Evolutionary conservation across 2,888 invertebrate genomes (phyloP).

Genomic region (Meandrusa payeni): DNA sequence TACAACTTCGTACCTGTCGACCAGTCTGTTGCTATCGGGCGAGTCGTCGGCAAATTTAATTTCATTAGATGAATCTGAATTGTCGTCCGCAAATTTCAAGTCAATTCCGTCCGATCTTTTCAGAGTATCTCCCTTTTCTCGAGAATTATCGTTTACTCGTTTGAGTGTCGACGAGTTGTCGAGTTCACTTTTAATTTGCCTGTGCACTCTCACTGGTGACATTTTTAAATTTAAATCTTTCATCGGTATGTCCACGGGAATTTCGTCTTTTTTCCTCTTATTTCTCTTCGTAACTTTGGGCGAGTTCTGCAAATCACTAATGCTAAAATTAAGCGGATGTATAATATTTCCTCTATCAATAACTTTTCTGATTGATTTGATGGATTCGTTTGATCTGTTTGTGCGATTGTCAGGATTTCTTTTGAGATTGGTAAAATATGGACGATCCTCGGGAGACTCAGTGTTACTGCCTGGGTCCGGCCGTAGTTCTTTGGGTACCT

Average conservation of each 20-base stretch:
- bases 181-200: conserved; percentile 48
- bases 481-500: conserved; percentile 67
- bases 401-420: conserved; percentile 51
- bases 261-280: conserved; percentile 57
- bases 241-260: conserved; percentile 60
- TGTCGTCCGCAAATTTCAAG: conserved; percentile 87
- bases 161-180: conserved; percentile 71
- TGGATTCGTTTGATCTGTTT: conserved; percentile 59
- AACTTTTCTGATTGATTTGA: conserved; percentile 56
- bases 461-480: conserved; percentile 84
- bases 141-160: conserved; percentile 83
- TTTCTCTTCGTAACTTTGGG: conserved; percentile 57
- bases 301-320: conserved; percentile 67
- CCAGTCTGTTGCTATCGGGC: conserved; percentile 67
- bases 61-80: conserved; percentile 78
- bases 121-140: conserved; percentile 81
- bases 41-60: conserved; percentile 73
- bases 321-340: conserved; percentile 74
- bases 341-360: conserved; percentile 67
- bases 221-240: conserved; percentile 61
- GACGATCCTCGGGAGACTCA: conserved; percentile 83
- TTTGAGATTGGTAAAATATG: conserved; percentile 64
- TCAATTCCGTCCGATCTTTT: conserved; percentile 82
- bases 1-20: conserved; percentile 63
- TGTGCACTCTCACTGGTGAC: conserved; percentile 64